Percentiles rank a stretch among this genome's conserved stretches.
phyloP scores from a whole-genome alignment of 1,140 invertebrate genomes.

The Leptinotarsa lineolata region DNA sequence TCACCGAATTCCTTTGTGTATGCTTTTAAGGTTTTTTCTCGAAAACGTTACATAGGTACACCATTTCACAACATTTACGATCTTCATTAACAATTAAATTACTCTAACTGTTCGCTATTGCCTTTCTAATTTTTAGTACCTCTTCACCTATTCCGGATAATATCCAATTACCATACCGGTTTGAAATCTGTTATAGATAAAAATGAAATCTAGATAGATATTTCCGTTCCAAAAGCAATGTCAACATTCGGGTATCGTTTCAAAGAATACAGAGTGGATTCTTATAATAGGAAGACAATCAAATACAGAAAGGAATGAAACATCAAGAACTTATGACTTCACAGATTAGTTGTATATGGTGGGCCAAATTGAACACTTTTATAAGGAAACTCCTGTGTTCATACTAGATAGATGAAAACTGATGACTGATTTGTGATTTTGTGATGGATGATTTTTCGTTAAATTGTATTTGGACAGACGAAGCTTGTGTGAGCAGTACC shows the following conservation, averaged over 20 bases:
- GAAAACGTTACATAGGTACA: background rate
- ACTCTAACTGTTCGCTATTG: conserved; percentile 3
- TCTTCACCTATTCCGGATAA: background rate
- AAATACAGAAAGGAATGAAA: too few relatives aligned
- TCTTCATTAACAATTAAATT: conserved; percentile 9
- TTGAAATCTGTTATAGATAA: conserved; percentile 2
- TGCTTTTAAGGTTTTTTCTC: background rate
- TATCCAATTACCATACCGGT: background rate
- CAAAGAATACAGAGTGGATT: background rate
- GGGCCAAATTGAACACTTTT: too few relatives aligned
- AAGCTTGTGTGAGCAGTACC: too few relatives aligned
- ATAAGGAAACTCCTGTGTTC: too few relatives aligned
- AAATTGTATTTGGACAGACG: too few relatives aligned
- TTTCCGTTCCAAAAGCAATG: background rate
- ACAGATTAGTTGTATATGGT: too few relatives aligned
- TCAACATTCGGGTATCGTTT: background rate
- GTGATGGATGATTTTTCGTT: too few relatives aligned
- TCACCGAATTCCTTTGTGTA: background rate
- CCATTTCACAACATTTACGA: background rate
- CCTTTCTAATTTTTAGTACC: conserved; percentile 7
- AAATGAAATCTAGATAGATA: background rate
- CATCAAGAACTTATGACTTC: too few relatives aligned
- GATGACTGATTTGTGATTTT: too few relatives aligned
- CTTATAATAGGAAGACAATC: too few relatives aligned
- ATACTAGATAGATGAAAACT: too few relatives aligned